Percentiles rank a stretch among this genome's conserved stretches.
phyloP scores from a whole-genome alignment of 2,888 invertebrate genomes.

The Silvanus unidentatus region DNA sequence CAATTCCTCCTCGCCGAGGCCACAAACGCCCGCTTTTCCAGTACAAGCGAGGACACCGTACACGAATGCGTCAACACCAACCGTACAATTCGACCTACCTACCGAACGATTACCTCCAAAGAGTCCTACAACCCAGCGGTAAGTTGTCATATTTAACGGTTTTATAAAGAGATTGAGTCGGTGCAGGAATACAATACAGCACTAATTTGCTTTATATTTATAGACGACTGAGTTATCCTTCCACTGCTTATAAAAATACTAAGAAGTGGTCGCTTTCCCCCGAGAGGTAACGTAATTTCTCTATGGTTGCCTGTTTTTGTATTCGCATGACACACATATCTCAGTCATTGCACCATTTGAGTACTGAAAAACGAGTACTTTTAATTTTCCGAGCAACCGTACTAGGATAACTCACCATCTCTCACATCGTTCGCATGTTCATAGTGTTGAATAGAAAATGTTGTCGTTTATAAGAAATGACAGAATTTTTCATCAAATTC shows the following conservation, averaged over 20 bases:
- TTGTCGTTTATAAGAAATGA: no score
- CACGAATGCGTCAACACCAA: constrained; percentile 66
- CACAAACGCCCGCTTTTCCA: constrained; percentile 91
- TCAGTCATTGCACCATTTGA: neutral
- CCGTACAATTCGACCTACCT: constrained; percentile 49
- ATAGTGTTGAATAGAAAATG: constrained; percentile 4
- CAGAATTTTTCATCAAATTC: constrained; percentile 3
- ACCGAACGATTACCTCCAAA: constrained; percentile 70
- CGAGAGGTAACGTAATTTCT: constrained; percentile 40
- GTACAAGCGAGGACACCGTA: constrained; percentile 84
- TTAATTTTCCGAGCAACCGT: neutral
- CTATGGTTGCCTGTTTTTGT: constrained; percentile 11
- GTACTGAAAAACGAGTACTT: neutral
- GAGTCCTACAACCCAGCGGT: constrained; percentile 70
- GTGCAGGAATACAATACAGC: no score
- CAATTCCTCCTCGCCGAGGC: constrained; percentile 49
- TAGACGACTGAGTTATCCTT: constrained; percentile 46
- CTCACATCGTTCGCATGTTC: constrained; percentile 5
- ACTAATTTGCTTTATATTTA: constrained; percentile 25
- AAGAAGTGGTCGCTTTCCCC: constrained; percentile 43
- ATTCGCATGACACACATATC: neutral
- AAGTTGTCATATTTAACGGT: no score
- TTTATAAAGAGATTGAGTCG: neutral
- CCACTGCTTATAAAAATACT: constrained; percentile 35
- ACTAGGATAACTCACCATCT: neutral